These are phyloP conservation scores for Sphaeramia orbicularis DNA, from an alignment of 2,797 vertebrate species.

Conservation along the genomic window DNA sequence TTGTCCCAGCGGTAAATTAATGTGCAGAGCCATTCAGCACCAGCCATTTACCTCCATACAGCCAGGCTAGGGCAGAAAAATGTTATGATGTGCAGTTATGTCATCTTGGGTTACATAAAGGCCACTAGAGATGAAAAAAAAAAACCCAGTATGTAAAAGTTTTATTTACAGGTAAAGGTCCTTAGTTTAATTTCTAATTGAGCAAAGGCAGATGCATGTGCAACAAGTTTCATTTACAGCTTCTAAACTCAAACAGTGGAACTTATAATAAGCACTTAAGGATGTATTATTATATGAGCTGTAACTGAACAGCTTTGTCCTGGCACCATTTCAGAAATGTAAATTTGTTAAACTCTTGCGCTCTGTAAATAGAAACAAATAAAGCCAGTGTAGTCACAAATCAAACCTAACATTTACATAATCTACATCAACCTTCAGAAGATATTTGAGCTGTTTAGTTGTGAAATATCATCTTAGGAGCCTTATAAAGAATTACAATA, in stretches of 20 bases:
- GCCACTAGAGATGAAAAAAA: conserved; percentile 2
- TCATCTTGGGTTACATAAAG: conserved; percentile 10
- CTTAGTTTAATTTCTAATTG: background rate
- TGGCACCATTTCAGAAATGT: too few relatives aligned
- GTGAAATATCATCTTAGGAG: too few relatives aligned
- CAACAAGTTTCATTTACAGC: conserved; percentile 1
- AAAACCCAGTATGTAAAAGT: background rate
- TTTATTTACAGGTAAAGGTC: too few relatives aligned
- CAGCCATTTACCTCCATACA: background rate
- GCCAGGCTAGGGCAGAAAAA: background rate
- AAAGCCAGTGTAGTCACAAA: too few relatives aligned
- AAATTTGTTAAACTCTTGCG: too few relatives aligned
- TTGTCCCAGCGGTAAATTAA: conserved; percentile 44
- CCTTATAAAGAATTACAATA: too few relatives aligned
- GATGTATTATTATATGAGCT: background rate
- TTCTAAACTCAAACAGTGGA: background rate
- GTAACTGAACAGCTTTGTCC: too few relatives aligned
- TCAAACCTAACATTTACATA: too few relatives aligned
- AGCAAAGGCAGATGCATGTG: background rate
- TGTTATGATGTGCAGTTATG: background rate
- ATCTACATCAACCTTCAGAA: too few relatives aligned
- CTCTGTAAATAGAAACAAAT: too few relatives aligned
- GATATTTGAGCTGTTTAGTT: too few relatives aligned
- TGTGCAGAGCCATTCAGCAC: background rate
- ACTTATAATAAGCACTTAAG: background rate